These are phyloP conservation scores for Drosophila ironensis DNA, from an alignment of 1,140 invertebrate species.

Conservation along the genomic window DNA sequence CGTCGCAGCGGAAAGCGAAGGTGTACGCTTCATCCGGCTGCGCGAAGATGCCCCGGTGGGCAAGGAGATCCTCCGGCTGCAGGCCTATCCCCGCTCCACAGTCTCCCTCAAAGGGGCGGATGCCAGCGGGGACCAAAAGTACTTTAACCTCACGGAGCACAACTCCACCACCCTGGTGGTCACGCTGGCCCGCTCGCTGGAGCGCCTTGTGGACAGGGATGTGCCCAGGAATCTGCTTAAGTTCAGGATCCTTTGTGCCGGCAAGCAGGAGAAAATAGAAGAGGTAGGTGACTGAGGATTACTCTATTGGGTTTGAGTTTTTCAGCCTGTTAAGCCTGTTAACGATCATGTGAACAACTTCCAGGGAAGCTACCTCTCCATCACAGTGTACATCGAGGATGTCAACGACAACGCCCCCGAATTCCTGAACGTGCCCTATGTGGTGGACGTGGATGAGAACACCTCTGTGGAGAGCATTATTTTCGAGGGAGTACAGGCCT, in stretches of 20 bases:
- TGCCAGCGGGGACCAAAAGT: conserved; percentile 76
- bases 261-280: conserved; percentile 79
- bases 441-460: conserved; percentile 90
- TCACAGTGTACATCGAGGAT: conserved; percentile 93
- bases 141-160: conserved; percentile 69
- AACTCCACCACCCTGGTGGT: conserved; percentile 89
- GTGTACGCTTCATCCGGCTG: conserved; percentile 78
- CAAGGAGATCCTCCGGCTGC: conserved; percentile 72
- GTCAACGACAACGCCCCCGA: conserved; percentile 90
- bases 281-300: conserved; percentile 74
- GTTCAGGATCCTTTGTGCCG: conserved; percentile 87
- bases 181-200: conserved; percentile 88
- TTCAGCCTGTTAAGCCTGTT: too few relatives aligned
- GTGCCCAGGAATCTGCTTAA: conserved; percentile 91
- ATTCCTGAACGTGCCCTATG: conserved; percentile 89
- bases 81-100: conserved; percentile 74
- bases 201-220: conserved; percentile 90
- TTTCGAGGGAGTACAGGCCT: conserved; percentile 90
- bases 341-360: not conserved
- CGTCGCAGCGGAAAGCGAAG: conserved; percentile 72
- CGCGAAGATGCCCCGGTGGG: conserved; percentile 75
- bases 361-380: conserved; percentile 85
- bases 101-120: conserved; percentile 62
- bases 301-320: too few relatives aligned
- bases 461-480: conserved; percentile 90